phyloP scores from a whole-genome alignment of 2,113 vertebrate genomes.

The Trogon melanurus region DNA sequence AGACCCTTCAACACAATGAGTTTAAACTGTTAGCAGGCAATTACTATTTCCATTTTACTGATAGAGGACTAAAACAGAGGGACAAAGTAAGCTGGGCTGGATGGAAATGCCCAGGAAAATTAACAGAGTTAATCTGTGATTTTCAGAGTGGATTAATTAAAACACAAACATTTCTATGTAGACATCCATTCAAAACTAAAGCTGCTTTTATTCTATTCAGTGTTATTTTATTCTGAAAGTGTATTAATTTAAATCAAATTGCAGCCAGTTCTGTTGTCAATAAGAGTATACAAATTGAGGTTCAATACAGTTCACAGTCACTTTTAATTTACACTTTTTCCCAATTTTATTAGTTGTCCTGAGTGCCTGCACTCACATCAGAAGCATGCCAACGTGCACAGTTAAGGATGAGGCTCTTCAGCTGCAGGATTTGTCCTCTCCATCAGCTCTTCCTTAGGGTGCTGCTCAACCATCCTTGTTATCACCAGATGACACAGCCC shows the following conservation, averaged over 20 bases:
- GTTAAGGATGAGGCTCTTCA: background rate
- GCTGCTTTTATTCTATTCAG: background rate
- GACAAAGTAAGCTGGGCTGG: background rate
- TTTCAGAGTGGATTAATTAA: constrained; percentile 42
- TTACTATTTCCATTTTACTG: background rate
- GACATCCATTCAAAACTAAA: constrained; percentile 31
- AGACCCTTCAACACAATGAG: background rate
- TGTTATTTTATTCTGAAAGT: constrained; percentile 50
- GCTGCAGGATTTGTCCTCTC: background rate
- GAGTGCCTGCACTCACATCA: background rate
- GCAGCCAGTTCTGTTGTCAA: background rate
- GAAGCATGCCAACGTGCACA: background rate
- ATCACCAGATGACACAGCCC: background rate
- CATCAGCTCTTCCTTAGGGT: background rate
- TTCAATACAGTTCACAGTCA: background rate
- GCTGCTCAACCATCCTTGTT: background rate
- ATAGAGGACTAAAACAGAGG: background rate
- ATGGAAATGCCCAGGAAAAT: background rate
- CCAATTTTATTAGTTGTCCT: constrained; percentile 22
- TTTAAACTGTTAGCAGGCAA: background rate
- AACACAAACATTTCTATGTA: constrained; percentile 30
- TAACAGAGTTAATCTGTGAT: background rate
- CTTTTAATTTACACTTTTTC: constrained; percentile 37
- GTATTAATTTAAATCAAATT: constrained; percentile 58
- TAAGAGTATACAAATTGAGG: constrained; percentile 22